A percentile compares a stretch with the other conserved stretches of the same genome.
Evolutionary conservation across 2,888 invertebrate species (phyloP).

Genomic region (Protodeltote pygarga): DNA sequence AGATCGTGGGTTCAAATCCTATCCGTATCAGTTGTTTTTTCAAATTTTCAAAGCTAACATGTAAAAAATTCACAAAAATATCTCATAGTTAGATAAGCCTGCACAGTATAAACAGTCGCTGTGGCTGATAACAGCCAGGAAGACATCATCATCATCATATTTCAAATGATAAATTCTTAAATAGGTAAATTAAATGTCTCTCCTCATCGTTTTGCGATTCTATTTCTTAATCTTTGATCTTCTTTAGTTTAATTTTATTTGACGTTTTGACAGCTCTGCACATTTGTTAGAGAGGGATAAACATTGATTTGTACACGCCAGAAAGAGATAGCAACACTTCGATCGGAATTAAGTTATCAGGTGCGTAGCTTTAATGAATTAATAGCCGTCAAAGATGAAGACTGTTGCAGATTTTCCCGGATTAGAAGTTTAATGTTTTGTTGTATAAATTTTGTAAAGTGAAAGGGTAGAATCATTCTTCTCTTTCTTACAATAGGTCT

Average conservation of each 20-base stretch:
- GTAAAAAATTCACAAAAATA: too few relatives aligned
- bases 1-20: too few relatives aligned
- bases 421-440: background rate
- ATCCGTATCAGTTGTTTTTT: too few relatives aligned
- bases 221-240: conserved; percentile 47
- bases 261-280: conserved; percentile 65
- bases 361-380: conserved; percentile 43
- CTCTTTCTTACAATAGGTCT: too few relatives aligned
- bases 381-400: conserved; percentile 34
- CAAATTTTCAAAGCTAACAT: too few relatives aligned
- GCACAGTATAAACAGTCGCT: too few relatives aligned
- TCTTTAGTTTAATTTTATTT: conserved; percentile 60
- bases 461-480: too few relatives aligned
- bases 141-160: too few relatives aligned
- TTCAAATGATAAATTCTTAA: too few relatives aligned
- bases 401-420: conserved; percentile 4
- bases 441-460: background rate
- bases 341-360: conserved; percentile 55
- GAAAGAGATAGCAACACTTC: conserved; percentile 41
- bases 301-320: conserved; percentile 36
- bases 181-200: too few relatives aligned
- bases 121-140: too few relatives aligned
- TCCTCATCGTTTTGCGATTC: background rate
- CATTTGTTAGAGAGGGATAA: conserved; percentile 46
- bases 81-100: too few relatives aligned